Evolutionary conservation across 2,113 vertebrate genomes (phyloP).

Genomic region (Crotalus helleri): DNA sequence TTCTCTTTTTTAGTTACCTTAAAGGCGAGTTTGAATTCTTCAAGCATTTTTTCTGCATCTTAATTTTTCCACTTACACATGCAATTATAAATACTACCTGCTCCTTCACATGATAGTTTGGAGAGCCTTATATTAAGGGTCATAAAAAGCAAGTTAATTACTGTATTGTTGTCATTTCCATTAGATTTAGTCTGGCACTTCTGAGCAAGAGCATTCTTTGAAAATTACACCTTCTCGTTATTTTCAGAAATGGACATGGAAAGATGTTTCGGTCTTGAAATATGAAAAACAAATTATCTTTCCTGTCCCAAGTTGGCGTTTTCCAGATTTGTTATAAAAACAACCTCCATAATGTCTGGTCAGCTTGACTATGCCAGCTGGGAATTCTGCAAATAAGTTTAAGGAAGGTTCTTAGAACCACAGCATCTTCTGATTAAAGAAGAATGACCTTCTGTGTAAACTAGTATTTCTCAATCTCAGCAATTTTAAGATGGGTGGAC

Average conservation of each 20-base stretch:
- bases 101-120: constrained; percentile 27
- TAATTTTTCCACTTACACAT: constrained; percentile 26
- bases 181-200: neutral
- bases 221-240: constrained; percentile 27
- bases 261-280: constrained; percentile 43
- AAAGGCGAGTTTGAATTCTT: constrained; percentile 23
- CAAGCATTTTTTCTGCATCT: constrained; percentile 2
- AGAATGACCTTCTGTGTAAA: neutral
- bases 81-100: constrained; percentile 33
- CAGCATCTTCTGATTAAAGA: neutral
- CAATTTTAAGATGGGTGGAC: neutral
- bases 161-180: constrained; percentile 36
- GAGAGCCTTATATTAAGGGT: constrained; percentile 18
- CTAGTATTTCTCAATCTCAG: neutral
- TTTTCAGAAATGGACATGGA: constrained; percentile 49
- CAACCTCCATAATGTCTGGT: neutral
- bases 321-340: neutral
- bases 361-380: neutral
- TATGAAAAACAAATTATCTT: neutral
- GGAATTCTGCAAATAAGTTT: neutral
- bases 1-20: constrained; percentile 16
- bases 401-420: neutral
- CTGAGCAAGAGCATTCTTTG: constrained; percentile 30
- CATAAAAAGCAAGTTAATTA: constrained; percentile 8
- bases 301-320: neutral